Evolutionary conservation across 1,140 invertebrate genomes (phyloP), one percentile per base, ranked within the genome.

Genomic region (Euura lappo): DNA sequence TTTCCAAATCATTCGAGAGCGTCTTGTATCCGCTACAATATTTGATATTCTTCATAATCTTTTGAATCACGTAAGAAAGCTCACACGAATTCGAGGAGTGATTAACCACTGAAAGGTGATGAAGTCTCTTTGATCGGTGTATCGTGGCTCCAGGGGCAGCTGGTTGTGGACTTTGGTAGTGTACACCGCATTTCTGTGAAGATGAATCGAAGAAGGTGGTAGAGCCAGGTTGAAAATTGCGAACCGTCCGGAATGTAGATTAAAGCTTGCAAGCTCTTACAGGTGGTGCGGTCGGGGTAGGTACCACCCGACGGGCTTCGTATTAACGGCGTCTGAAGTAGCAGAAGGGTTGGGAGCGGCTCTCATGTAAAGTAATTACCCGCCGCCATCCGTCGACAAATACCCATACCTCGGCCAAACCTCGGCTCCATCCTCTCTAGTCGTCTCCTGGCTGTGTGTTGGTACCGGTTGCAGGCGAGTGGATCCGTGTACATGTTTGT

Each of bases 301-400:
- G 13, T 42, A 8, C 66, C 13, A 60, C 13, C 28, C 11, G 8
- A 3, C 66, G 13, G 13, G 66, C 10, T 68, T 42, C 66, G 66
- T 68, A 68, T 68, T 68, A 44, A 68, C 28, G 45, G 44, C n/a
- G 69, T 47, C 44, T 70, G 69, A 70, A 70, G 69, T 44, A 77
- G 74, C 76, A 45, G 69, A 45, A 75, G 76, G 70, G 72, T 67
- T 45, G 47, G n/a, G n/a, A 69, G 71, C 72, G 76, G 72, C 76
- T 78, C 73, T 76, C 78, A 78, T 79, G 76, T 79, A 78, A 78
- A 76, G 75, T 78, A 79, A 79, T 80, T 78, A 79, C 79, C 74
- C 72, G 73, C 71, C 71, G 60, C 70, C 72, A 79, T 72, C 71
- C 76, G 71, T 74, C 74, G 76, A 76, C 76, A 79, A 79, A 77